phyloP scores from a whole-genome alignment of 2,113 vertebrate genomes.

The Microcebus ravelobensis region DNA sequence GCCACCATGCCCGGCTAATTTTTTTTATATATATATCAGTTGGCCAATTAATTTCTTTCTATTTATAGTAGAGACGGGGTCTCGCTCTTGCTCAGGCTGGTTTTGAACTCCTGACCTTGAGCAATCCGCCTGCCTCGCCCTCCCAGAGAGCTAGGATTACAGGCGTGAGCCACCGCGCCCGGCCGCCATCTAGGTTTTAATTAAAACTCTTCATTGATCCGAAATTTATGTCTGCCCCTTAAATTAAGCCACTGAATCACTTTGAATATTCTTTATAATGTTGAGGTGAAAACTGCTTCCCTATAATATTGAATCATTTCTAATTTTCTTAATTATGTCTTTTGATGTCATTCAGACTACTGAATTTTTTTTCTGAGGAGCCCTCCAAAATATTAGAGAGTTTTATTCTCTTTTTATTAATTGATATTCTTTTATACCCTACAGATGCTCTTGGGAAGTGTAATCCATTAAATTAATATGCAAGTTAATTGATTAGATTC shows the following conservation, averaged over 20 bases:
- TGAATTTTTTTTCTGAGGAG: background rate
- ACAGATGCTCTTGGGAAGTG: background rate
- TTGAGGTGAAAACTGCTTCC: background rate
- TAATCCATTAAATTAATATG: background rate
- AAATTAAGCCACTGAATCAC: background rate
- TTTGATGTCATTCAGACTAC: background rate
- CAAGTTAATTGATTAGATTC: background rate
- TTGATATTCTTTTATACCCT: background rate
- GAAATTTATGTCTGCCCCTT: background rate
- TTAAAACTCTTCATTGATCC: background rate
- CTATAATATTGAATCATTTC: background rate
- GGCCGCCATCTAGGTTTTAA: no score
- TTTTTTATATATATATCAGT: no score
- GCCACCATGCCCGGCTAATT: no score
- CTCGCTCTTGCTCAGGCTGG: no score
- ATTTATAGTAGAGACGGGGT: no score
- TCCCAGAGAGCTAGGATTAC: no score
- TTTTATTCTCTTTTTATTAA: background rate
- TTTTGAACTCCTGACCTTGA: no score
- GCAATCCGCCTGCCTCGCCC: no score
- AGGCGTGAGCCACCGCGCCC: no score
- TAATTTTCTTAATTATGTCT: background rate
- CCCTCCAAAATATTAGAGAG: background rate
- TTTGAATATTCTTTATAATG: constrained; percentile 5
- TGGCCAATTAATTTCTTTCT: no score